phyloP scores from a whole-genome alignment of 2,113 vertebrate genomes.

The Saccopteryx bilineata region DNA sequence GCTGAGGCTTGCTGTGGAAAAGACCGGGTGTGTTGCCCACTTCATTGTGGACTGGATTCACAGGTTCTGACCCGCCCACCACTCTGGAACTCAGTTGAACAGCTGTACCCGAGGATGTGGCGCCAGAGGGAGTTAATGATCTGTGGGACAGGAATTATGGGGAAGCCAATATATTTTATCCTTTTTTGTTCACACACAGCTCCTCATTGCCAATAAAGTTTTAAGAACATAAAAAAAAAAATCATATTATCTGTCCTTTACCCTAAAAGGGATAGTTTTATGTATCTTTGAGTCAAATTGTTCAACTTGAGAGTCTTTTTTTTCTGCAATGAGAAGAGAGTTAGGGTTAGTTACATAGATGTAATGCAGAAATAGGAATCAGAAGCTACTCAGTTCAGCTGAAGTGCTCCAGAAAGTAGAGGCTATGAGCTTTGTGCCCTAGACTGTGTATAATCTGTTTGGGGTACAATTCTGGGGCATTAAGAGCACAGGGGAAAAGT shows the following conservation, averaged over 20 bases:
- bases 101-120: not conserved
- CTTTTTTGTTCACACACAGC: not conserved
- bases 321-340: not conserved
- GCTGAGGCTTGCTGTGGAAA: not conserved
- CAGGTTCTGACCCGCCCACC: not conserved
- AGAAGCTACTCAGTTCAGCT: not conserved
- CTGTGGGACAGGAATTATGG: not conserved
- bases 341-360: not conserved
- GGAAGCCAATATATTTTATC: not conserved
- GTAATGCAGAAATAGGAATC: not conserved
- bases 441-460: not conserved
- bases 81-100: not conserved
- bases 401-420: not conserved
- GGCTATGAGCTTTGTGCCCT: not conserved
- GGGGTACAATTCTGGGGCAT: not conserved
- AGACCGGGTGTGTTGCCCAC: not conserved
- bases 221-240: slow-evolving; percentile 1
- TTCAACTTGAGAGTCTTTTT: not conserved
- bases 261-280: not conserved
- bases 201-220: slow-evolving; percentile 7
- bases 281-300: not conserved
- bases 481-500: not conserved
- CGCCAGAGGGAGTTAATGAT: not conserved
- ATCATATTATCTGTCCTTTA: not conserved
- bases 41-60: not conserved